Percentiles rank a stretch among this genome's conserved stretches.
Conservation (phyloP, 2,113 vertebrate genomes). For the Cyanocitta stelleri region DNA sequence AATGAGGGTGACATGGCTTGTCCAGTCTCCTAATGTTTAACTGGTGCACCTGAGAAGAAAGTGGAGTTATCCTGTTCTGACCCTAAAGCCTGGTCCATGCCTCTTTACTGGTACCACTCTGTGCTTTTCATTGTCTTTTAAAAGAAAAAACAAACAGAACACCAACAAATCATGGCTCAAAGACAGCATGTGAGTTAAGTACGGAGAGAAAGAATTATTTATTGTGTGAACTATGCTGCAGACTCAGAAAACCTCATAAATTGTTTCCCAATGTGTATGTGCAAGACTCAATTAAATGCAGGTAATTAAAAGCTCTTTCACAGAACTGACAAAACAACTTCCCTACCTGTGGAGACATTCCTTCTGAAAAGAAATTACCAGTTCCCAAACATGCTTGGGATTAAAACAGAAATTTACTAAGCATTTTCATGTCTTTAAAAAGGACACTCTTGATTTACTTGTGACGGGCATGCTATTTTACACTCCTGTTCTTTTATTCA, state of each 20-base stretch:
- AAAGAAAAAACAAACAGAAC: not conserved
- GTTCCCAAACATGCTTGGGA: not conserved
- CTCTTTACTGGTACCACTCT: not conserved
- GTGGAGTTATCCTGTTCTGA: not conserved
- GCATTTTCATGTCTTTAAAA: not conserved
- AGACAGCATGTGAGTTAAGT: not conserved
- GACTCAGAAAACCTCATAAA: slow-evolving; percentile 16
- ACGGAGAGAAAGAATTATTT: not conserved
- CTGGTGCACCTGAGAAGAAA: not conserved
- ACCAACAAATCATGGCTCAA: not conserved
- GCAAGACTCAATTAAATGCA: slow-evolving; percentile 21
- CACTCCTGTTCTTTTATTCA: not conserved
- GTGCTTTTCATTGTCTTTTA: not conserved
- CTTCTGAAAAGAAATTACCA: not conserved
- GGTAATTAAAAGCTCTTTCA: slow-evolving; percentile 47
- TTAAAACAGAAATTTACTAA: not conserved
- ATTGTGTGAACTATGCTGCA: not conserved
- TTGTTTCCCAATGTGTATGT: not conserved
- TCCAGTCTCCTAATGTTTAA: not conserved
- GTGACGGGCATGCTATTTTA: not conserved
- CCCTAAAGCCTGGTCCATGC: not conserved
- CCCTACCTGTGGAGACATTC: not conserved
- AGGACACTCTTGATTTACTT: not conserved
- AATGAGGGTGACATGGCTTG: not conserved
- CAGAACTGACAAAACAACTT: not conserved